Percentiles rank a stretch among this genome's conserved stretches.
These are phyloP conservation scores for Netelia melanura DNA, from an alignment of 2,888 invertebrate genomes.

Conservation along the genomic window DNA sequence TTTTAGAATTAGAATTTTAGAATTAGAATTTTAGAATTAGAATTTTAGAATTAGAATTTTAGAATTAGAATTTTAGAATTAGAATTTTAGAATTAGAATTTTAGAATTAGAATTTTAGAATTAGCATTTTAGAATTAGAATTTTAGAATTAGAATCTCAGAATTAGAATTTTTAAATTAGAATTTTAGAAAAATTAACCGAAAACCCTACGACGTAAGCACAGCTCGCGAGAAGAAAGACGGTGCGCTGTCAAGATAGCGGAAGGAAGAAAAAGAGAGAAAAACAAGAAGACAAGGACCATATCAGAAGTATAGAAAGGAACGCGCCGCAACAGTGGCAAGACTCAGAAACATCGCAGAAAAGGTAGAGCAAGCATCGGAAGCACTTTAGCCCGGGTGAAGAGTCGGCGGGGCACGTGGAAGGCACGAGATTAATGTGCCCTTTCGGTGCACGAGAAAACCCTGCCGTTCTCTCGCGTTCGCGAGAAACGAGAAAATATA, in stretches of 20 bases:
- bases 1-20: too few species aligned
- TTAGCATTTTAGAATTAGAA: too few species aligned
- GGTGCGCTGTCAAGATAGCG: conserved; percentile 46
- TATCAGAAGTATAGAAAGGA: conserved; percentile 54
- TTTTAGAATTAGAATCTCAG: too few species aligned
- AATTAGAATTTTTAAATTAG: too few species aligned
- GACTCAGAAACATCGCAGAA: conserved; percentile 53
- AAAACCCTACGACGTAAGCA: neutral
- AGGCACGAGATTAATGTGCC: conserved; percentile 77
- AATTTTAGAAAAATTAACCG: too few species aligned
- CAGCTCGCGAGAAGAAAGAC: conserved; percentile 45
- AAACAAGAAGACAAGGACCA: conserved; percentile 28
- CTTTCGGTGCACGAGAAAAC: conserved; percentile 66
- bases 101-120: too few species aligned
- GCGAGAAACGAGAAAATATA: neutral
- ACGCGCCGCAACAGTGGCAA: conserved; percentile 38
- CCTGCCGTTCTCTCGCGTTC: neutral
- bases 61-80: too few species aligned
- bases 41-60: too few species aligned
- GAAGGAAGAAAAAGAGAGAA: conserved; percentile 44
- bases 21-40: too few species aligned
- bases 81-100: too few species aligned
- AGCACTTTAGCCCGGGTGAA: conserved; percentile 75
- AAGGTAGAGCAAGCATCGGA: conserved; percentile 71
- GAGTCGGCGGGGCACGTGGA: conserved; percentile 72